A percentile compares a stretch with the other conserved stretches of the same genome.
phyloP scores from a whole-genome alignment of 2,888 invertebrate species.

The Heliconius ethilla region DNA sequence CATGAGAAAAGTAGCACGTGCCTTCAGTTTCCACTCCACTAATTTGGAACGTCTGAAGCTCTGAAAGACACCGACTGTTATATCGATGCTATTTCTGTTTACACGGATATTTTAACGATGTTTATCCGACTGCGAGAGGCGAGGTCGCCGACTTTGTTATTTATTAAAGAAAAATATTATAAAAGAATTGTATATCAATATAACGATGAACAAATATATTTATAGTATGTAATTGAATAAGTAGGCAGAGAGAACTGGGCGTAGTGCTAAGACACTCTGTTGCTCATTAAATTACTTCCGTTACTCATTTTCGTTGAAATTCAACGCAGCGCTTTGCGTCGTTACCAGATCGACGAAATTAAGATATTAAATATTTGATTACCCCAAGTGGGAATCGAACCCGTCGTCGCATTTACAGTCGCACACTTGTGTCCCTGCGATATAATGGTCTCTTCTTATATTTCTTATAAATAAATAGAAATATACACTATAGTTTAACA shows the following conservation, averaged over 20 bases:
- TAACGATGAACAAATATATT: neutral
- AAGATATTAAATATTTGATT: neutral
- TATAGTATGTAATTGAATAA: too few species aligned
- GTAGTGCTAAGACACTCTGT: neutral
- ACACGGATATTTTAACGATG: slow-evolving; percentile 35
- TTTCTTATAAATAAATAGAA: neutral
- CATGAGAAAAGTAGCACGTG: slow-evolving; percentile 41
- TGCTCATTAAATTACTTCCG: neutral
- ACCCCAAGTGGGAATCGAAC: neutral
- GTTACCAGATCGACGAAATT: neutral
- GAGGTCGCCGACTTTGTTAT: slow-evolving; percentile 17
- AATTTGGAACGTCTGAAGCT: slow-evolving; percentile 38
- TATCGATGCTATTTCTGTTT: slow-evolving; percentile 35
- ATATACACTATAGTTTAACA: neutral
- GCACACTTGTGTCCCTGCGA: neutral
- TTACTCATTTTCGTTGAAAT: neutral
- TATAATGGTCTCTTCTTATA: neutral
- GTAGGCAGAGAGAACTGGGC: too few species aligned
- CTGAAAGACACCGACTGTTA: slow-evolving; percentile 37
- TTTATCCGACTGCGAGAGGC: slow-evolving; percentile 30
- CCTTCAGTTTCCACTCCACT: slow-evolving; percentile 40
- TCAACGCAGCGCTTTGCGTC: neutral
- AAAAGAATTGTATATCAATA: slow-evolving; percentile 1
- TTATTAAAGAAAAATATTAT: slow-evolving; percentile 8
- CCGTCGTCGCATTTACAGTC: neutral